Percentiles rank a stretch among this genome's conserved stretches.
phyloP scores from a whole-genome alignment of 2,113 vertebrate genomes.

The Gymnarchus niloticus region DNA sequence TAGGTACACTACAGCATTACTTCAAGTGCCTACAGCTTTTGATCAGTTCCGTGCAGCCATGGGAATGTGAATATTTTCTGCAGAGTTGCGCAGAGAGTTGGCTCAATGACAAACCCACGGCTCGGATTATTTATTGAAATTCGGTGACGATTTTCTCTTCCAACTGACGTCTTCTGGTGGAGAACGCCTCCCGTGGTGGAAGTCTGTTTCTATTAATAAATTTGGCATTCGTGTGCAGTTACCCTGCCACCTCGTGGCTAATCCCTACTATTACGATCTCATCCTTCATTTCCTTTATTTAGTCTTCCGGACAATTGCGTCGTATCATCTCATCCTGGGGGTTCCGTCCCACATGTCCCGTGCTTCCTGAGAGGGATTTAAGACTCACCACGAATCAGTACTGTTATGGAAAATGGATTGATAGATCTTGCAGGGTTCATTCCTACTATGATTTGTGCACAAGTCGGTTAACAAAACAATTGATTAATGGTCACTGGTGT shows the following conservation, averaged over 20 bases:
- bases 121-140: not conserved
- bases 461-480: not conserved
- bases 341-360: not conserved
- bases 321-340: not conserved
- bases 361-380: not conserved
- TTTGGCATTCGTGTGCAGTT: not conserved
- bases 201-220: not conserved
- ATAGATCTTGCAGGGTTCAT: not conserved
- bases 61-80: not conserved
- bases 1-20: no score
- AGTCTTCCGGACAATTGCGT: not conserved
- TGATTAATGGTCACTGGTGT: not conserved
- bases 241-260: slow-evolving; percentile 1
- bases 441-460: not conserved
- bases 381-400: not conserved
- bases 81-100: not conserved
- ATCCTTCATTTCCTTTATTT: not conserved
- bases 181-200: not conserved
- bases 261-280: not conserved
- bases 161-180: not conserved
- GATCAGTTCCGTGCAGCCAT: not conserved
- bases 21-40: no score
- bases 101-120: not conserved
- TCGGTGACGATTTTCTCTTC: not conserved
- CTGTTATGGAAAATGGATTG: not conserved